A percentile compares a stretch with the other conserved stretches of the same genome.
phyloP scores from a whole-genome alignment of 2,888 invertebrate genomes.

The Drosophila kambysellisi region DNA sequence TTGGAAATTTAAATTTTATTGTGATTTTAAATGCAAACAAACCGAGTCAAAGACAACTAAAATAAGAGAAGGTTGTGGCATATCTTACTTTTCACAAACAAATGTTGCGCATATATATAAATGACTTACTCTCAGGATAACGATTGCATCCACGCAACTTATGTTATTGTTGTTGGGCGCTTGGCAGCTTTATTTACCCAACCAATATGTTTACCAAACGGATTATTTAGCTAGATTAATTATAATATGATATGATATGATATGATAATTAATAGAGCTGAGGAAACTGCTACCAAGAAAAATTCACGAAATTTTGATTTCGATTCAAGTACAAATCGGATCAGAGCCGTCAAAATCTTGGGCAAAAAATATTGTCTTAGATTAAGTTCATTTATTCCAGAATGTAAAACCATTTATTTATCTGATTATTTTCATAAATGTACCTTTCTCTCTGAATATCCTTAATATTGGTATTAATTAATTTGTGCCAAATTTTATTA shows the following conservation, averaged over 20 bases:
- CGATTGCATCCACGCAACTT: neutral
- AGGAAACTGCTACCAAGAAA: neutral
- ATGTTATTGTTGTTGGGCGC: conserved; percentile 15
- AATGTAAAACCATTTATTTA: neutral
- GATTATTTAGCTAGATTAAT: neutral
- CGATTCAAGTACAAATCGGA: no score
- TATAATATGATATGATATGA: no score
- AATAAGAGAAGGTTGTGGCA: conserved; percentile 39
- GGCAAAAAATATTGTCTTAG: no score
- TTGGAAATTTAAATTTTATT: conserved; percentile 73
- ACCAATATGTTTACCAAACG: neutral
- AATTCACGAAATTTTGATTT: neutral
- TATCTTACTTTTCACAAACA: conserved; percentile 42
- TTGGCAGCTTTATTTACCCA: conserved; percentile 16
- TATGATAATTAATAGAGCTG: no score
- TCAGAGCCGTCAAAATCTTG: no score
- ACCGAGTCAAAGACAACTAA: conserved; percentile 27
- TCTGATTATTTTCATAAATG: neutral
- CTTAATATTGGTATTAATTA: neutral
- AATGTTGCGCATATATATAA: conserved; percentile 51
- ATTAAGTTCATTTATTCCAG: neutral
- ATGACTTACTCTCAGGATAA: conserved; percentile 20
- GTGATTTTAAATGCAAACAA: conserved; percentile 60
- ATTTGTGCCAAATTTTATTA: neutral
- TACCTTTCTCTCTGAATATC: neutral